phyloP scores from a whole-genome alignment of 2,113 vertebrate species.

The Ceyx margarethae region DNA sequence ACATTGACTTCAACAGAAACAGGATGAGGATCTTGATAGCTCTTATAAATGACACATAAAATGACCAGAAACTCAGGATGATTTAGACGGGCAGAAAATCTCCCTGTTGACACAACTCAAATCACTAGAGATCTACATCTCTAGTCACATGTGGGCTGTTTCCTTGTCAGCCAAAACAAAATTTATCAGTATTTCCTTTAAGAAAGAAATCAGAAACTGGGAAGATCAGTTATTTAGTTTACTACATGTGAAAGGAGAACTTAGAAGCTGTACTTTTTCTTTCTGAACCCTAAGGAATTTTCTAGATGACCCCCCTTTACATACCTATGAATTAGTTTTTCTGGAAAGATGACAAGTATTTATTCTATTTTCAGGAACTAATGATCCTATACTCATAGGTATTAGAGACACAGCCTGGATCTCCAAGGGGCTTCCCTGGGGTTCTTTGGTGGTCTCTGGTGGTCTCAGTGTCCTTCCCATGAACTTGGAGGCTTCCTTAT shows the following conservation, averaged over 20 bases:
- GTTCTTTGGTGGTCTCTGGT: too few species aligned
- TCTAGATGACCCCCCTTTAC: neutral
- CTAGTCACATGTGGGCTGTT: neutral
- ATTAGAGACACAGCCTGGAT: too few species aligned
- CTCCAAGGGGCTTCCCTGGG: too few species aligned
- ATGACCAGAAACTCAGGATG: neutral
- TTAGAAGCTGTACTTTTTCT: neutral
- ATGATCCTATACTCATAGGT: too few species aligned
- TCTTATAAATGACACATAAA: slow-evolving; percentile 11
- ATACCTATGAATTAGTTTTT: too few species aligned
- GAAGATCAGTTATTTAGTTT: neutral
- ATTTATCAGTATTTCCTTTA: neutral
- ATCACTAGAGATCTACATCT: neutral
- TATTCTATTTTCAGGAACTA: too few species aligned
- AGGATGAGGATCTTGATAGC: neutral
- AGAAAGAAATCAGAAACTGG: neutral
- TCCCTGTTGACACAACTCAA: neutral
- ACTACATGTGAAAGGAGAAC: neutral
- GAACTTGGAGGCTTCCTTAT: too few species aligned
- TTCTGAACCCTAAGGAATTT: neutral
- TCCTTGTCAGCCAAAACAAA: neutral
- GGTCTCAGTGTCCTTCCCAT: too few species aligned
- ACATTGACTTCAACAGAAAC: neutral
- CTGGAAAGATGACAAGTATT: too few species aligned
- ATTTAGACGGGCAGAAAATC: slow-evolving; percentile 23